Conservation (phyloP, 2,113 vertebrate species). For the Puma concolor region DNA sequence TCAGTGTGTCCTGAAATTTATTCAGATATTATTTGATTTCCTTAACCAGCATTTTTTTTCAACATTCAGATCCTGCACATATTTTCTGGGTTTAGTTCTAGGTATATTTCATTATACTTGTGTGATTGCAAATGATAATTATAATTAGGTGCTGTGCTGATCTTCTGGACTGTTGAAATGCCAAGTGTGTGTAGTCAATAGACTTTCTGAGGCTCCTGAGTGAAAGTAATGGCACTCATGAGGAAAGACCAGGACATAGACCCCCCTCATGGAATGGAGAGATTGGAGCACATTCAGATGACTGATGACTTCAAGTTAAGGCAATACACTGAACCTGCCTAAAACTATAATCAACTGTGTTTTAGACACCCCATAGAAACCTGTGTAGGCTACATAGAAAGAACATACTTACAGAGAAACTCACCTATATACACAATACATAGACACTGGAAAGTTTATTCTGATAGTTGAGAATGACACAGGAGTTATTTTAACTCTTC, state of each 20-base stretch:
- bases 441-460: not conserved
- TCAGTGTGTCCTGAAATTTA: not conserved
- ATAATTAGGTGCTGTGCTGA: not conserved
- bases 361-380: not conserved
- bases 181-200: not conserved
- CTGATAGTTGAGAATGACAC: not conserved
- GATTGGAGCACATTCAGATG: not conserved
- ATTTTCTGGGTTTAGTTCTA: not conserved
- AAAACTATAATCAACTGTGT: not conserved
- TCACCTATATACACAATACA: not conserved
- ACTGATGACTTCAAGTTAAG: not conserved
- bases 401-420: not conserved
- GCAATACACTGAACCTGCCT: not conserved
- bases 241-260: not conserved
- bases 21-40: not conserved
- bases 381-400: not conserved
- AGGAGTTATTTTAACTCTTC: not conserved
- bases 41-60: not conserved
- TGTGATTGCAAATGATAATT: not conserved
- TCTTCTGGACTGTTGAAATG: too few relatives aligned
- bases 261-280: not conserved
- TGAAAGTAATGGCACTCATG: not conserved
- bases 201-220: not conserved
- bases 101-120: not conserved
- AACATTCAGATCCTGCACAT: not conserved